Percentiles rank a stretch among this genome's conserved stretches.
phyloP scores from a whole-genome alignment of 2,797 vertebrate genomes.

The Sebastes oblongus region DNA sequence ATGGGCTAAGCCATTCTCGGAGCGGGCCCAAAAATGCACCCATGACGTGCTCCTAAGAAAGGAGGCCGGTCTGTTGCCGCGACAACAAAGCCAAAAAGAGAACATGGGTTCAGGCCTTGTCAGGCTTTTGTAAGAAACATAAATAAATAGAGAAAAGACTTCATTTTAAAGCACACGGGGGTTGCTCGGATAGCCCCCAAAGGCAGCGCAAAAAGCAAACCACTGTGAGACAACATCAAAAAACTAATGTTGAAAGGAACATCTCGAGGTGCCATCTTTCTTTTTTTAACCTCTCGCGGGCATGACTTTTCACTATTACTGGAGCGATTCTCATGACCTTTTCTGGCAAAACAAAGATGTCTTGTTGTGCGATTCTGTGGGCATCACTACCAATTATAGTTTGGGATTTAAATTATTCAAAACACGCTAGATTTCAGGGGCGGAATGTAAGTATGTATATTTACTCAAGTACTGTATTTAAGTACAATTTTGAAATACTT shows the following conservation, averaged over 20 bases:
- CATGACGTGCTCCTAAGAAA: constrained; percentile 32
- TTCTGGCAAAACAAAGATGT: constrained; percentile 13
- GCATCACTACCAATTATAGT: neutral
- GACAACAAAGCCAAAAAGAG: constrained; percentile 61
- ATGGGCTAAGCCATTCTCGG: constrained; percentile 45
- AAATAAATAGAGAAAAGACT: constrained; percentile 73
- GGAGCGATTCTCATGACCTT: constrained; percentile 41
- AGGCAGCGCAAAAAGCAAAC: constrained; percentile 37
- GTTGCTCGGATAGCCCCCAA: constrained; percentile 43
- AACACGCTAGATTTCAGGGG: neutral
- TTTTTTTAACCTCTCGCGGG: constrained; percentile 16
- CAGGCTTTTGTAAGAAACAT: constrained; percentile 69
- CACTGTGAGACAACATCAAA: constrained; percentile 44
- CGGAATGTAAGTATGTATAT: too few species aligned
- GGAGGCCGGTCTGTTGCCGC: constrained; percentile 43
- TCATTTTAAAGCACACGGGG: constrained; percentile 73
- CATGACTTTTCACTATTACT: constrained; percentile 19
- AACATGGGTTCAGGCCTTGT: constrained; percentile 63
- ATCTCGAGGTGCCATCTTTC: constrained; percentile 40
- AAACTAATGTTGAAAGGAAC: constrained; percentile 35
- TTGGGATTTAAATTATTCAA: neutral
- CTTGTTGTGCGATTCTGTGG: neutral
- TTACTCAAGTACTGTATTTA: too few species aligned
- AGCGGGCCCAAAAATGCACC: constrained; percentile 36
- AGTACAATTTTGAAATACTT: too few species aligned